phyloP scores from a whole-genome alignment of 2,888 invertebrate genomes.

The Molorchus minor region DNA sequence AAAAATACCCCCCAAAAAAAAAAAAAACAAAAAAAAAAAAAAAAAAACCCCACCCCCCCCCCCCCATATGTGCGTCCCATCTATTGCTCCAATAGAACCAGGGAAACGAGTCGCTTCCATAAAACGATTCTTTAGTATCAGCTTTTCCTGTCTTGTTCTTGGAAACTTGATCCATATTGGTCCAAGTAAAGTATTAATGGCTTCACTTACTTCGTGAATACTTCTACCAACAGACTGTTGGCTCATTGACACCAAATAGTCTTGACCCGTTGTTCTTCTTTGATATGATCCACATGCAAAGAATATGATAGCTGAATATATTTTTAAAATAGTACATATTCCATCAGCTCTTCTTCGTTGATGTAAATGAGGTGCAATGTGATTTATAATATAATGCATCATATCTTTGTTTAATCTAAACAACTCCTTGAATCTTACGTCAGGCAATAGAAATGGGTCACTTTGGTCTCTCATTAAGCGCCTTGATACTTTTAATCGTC shows the following conservation, averaged over 20 bases:
- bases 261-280: conserved; percentile 14
- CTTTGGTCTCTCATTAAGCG: too few relatives aligned
- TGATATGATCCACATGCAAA: conserved; percentile 9
- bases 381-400: conserved; percentile 5
- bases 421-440: conserved; percentile 1
- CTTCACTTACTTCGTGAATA: conserved; percentile 5
- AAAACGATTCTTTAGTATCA: too few relatives aligned
- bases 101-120: too few relatives aligned
- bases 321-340: background rate
- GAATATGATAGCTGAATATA: conserved; percentile 12
- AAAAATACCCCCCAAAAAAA: too few relatives aligned
- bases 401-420: conserved; percentile 6
- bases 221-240: conserved; percentile 14
- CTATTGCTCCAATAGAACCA: too few relatives aligned
- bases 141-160: background rate
- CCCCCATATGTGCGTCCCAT: too few relatives aligned
- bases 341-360: conserved; percentile 9
- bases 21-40: too few relatives aligned
- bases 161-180: conserved; percentile 2
- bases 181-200: conserved; percentile 6
- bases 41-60: too few relatives aligned
- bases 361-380: conserved; percentile 8
- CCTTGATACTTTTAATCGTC: too few relatives aligned
- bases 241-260: conserved; percentile 11
- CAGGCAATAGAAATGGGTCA: too few relatives aligned